Evolutionary conservation across 2,113 vertebrate genomes (phyloP).

Genomic region (Apodemus sylvaticus): DNA sequence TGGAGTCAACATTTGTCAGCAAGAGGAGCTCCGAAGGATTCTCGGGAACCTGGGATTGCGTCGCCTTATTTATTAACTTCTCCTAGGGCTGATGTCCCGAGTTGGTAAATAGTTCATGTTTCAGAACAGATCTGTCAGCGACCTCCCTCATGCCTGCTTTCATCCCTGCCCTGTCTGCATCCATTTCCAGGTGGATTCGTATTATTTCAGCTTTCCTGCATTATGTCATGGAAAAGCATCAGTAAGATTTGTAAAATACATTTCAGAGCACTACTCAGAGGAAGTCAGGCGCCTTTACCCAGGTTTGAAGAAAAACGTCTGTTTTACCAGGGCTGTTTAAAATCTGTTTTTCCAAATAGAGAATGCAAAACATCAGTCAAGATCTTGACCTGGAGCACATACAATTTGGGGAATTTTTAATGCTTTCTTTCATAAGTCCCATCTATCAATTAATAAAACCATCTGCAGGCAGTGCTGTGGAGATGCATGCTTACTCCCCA

Average conservation of each 20-base stretch:
- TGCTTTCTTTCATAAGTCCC: slow-evolving; percentile 8
- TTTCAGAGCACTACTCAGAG: slow-evolving; percentile 66
- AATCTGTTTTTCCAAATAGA: slow-evolving; percentile 48
- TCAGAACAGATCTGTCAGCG: slow-evolving; percentile 46
- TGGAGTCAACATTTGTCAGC: slow-evolving; percentile 12
- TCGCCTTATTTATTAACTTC: slow-evolving; percentile 42
- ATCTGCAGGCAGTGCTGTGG: background rate
- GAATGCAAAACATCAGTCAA: background rate
- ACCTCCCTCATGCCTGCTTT: background rate
- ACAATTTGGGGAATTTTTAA: background rate
- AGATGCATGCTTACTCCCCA: background rate
- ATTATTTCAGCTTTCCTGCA: slow-evolving; percentile 75
- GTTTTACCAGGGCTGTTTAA: slow-evolving; percentile 31
- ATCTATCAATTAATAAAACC: slow-evolving; percentile 1
- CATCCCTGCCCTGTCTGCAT: slow-evolving; percentile 31
- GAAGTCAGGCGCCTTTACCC: slow-evolving; percentile 68
- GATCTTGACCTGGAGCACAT: slow-evolving; percentile 19
- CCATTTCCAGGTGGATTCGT: slow-evolving; percentile 64
- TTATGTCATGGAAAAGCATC: slow-evolving; percentile 77
- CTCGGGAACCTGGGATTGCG: slow-evolving; percentile 51
- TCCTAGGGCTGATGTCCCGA: slow-evolving; percentile 67
- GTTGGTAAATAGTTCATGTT: slow-evolving; percentile 78
- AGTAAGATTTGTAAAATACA: slow-evolving; percentile 62
- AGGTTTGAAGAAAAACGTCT: slow-evolving; percentile 43
- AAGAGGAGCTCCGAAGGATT: slow-evolving; percentile 29